Evolutionary conservation across 2,797 vertebrate species (phyloP).

Genomic region (Pseudotriccus pelzelni): DNA sequence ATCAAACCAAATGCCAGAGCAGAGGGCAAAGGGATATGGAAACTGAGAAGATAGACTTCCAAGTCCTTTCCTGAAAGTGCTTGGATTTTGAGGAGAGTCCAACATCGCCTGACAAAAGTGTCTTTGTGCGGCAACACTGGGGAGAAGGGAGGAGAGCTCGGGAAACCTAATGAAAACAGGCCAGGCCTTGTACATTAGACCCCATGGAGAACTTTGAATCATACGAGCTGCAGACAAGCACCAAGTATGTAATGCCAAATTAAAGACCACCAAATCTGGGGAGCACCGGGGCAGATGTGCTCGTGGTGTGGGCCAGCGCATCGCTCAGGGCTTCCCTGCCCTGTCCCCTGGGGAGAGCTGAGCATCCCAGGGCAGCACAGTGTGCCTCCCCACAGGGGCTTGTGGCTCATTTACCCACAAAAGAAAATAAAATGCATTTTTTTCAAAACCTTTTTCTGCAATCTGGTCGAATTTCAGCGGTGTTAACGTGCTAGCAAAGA

Average conservation of each 20-base stretch:
- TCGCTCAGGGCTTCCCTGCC: neutral
- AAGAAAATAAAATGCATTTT: neutral
- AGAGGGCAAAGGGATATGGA: constrained; percentile 76
- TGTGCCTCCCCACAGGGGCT: fast-evolving
- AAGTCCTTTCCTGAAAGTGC: constrained; percentile 79
- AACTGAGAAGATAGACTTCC: constrained; percentile 84
- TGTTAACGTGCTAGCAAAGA: neutral
- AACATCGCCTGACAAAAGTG: constrained; percentile 75
- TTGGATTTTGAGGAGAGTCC: constrained; percentile 76
- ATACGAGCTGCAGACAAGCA: constrained; percentile 62
- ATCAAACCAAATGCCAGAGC: constrained; percentile 67
- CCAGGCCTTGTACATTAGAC: constrained; percentile 70
- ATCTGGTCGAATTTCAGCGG: neutral
- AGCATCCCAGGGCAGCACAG: neutral
- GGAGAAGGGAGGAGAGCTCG: constrained; percentile 68
- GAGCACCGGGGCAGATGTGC: neutral
- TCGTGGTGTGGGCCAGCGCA: neutral
- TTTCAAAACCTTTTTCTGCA: neutral
- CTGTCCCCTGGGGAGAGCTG: neutral
- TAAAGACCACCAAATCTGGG: constrained; percentile 57
- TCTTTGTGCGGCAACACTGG: constrained; percentile 74
- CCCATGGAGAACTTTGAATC: constrained; percentile 69
- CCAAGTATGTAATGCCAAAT: constrained; percentile 50
- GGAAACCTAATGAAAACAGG: constrained; percentile 73
- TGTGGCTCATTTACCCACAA: neutral